Base-by-base conservation (phyloP, 2,888 invertebrate species). In the Melieria crassipennis region DNA sequence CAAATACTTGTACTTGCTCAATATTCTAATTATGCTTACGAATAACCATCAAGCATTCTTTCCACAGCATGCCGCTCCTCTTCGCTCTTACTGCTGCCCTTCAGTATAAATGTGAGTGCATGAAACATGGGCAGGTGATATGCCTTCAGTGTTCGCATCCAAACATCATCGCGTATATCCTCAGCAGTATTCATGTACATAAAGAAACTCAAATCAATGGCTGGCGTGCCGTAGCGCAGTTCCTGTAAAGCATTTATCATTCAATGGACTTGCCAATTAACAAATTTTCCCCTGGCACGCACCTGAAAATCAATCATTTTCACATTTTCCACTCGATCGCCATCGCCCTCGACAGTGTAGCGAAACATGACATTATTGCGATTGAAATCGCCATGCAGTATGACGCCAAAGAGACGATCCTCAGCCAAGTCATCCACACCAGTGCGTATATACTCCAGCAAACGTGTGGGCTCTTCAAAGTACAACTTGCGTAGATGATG, bases 241-340 rank as follows among this genome's bases (percentile, higher is more conserved):
- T 85, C 85, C 79, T 82, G 58, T 9, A 64, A 47, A 43, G 13
- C 60, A 56, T 45, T 69, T 13, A 52, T 52, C 30, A 30, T 30
- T 30, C 30, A 30, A 30, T 30, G 30, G 30, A 30, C 1, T 30
- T 11, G n/a, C n/a, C 30, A 50, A 56, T 58, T 5, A 58, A 11
- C 43, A 58, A 58, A 10, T 13, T 13, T 42, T 57, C 16, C 57
- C 5, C 1, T 45, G 58, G 11, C 3, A 30, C 62, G 56, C 56
- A 81, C 82, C 78, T 86, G 86, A 76, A 86, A 87, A 75, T 87
- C 87, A 71, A 87, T 84, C 81, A 86, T 79, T 76, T 81, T 83
- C 2, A 82, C 76, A 75, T 78, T 77, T 47, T 79, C 79, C 68
- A 83, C 82, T 7, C 62, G 56, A 7, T 62, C 69, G 30, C 52